Evolutionary conservation across 2,113 vertebrate species (phyloP).

Genomic region (Mormoops blainvillei): DNA sequence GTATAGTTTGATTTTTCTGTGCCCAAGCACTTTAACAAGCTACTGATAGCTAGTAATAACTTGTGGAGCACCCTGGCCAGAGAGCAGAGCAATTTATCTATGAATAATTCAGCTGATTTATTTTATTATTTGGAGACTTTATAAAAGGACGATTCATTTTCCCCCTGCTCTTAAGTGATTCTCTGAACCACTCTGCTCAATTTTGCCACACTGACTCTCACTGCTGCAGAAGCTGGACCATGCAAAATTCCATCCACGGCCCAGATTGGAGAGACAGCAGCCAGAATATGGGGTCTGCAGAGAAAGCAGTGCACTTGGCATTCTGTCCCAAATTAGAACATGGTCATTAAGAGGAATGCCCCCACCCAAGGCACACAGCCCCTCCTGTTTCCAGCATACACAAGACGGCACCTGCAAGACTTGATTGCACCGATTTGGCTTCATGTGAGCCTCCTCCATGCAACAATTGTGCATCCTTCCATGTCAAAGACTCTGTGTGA

Average conservation of each 20-base stretch:
- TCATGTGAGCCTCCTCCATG: not conserved
- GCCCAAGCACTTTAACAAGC: conserved; percentile 27
- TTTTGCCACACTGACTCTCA: not conserved
- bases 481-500: not conserved
- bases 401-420: not conserved
- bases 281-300: not conserved
- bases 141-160: conserved; percentile 1
- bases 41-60: conserved; percentile 44
- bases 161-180: not conserved
- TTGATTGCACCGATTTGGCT: accelerated
- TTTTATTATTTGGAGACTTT: conserved; percentile 51
- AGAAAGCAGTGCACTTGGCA: not conserved
- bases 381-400: too few relatives aligned
- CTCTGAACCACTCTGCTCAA: not conserved
- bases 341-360: accelerated
- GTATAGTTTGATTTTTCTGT: not conserved
- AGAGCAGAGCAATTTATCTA: conserved; percentile 28
- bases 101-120: not conserved
- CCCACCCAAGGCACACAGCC: accelerated
- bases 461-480: not conserved
- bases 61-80: not conserved
- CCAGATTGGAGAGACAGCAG: accelerated
- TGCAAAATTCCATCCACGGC: not conserved
- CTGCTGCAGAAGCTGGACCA: not conserved
- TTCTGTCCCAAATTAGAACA: not conserved